Conservation (phyloP, 2,113 vertebrate species). For the Dendropsophus ebraccatus region DNA sequence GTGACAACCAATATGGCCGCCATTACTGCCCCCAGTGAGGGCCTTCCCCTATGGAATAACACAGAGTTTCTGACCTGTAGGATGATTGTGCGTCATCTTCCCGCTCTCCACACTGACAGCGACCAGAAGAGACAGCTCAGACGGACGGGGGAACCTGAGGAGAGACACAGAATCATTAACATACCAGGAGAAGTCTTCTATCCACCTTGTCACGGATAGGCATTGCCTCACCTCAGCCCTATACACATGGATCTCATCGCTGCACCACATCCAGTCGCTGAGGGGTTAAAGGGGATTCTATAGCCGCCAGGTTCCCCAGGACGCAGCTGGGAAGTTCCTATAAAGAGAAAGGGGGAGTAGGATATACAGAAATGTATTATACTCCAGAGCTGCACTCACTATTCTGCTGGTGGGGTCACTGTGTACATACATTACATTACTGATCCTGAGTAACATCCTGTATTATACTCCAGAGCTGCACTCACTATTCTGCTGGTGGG, state of each 20-base stretch:
- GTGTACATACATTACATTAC: too few species aligned
- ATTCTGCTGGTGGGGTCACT: too few species aligned
- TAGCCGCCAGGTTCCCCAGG: constrained; percentile 75
- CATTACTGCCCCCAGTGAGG: too few species aligned
- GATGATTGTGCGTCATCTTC: constrained; percentile 85
- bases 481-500: too few species aligned
- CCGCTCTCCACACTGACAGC: constrained; percentile 78
- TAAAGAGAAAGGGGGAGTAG: neutral
- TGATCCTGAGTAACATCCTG: too few species aligned
- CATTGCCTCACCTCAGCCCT: constrained; percentile 73
- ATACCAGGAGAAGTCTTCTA: neutral
- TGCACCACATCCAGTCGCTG: constrained; percentile 78
- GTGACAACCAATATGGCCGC: neutral
- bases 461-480: too few species aligned
- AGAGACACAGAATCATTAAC: neutral
- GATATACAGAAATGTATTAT: neutral
- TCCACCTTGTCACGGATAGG: too few species aligned
- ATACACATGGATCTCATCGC: constrained; percentile 88
- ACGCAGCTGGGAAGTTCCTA: constrained; percentile 78
- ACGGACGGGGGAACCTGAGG: constrained; percentile 74
- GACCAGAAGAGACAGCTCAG: constrained; percentile 75
- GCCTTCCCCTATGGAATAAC: neutral
- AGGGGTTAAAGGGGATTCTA: constrained; percentile 76
- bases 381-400: too few species aligned
- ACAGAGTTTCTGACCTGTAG: constrained; percentile 68